Evolutionary conservation across 2,797 vertebrate genomes (phyloP).

Genomic region (Pterois miles): DNA sequence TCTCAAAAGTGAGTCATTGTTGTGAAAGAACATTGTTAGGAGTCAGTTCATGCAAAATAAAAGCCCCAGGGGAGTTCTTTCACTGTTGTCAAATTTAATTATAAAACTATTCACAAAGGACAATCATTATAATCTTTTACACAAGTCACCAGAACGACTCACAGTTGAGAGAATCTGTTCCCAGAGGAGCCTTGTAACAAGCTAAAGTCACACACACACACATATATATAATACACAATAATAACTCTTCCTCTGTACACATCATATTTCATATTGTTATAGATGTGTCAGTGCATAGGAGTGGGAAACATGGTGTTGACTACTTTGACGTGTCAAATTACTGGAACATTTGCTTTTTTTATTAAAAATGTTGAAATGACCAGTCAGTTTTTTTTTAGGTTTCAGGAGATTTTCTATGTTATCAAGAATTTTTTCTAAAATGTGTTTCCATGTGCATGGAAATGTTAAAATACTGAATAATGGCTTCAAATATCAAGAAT

Average conservation of each 20-base stretch:
- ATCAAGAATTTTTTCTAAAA: neutral
- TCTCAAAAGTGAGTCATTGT: slow-evolving; percentile 26
- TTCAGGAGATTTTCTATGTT: slow-evolving; percentile 1
- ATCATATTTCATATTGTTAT: neutral
- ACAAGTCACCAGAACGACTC: slow-evolving; percentile 52
- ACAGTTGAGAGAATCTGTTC: slow-evolving; percentile 24
- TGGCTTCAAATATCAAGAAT: neutral
- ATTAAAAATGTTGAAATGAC: neutral
- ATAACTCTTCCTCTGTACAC: neutral
- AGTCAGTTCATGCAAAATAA: neutral
- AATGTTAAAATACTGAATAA: slow-evolving; percentile 24
- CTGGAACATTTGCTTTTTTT: neutral
- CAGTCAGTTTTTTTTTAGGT: neutral
- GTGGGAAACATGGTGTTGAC: neutral
- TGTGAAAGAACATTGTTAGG: neutral
- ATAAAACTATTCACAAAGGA: slow-evolving; percentile 32
- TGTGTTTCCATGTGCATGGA: neutral
- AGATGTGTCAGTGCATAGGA: neutral
- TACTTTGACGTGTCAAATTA: neutral
- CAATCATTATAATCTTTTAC: slow-evolving; percentile 15
- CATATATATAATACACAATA: neutral
- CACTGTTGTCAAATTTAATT: slow-evolving; percentile 38
- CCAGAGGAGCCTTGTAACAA: slow-evolving; percentile 19
- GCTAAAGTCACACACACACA: slow-evolving; percentile 1
- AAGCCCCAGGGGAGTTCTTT: slow-evolving; percentile 17